Evolutionary conservation across 2,888 invertebrate genomes (phyloP).

Genomic region (Timandra comae): DNA sequence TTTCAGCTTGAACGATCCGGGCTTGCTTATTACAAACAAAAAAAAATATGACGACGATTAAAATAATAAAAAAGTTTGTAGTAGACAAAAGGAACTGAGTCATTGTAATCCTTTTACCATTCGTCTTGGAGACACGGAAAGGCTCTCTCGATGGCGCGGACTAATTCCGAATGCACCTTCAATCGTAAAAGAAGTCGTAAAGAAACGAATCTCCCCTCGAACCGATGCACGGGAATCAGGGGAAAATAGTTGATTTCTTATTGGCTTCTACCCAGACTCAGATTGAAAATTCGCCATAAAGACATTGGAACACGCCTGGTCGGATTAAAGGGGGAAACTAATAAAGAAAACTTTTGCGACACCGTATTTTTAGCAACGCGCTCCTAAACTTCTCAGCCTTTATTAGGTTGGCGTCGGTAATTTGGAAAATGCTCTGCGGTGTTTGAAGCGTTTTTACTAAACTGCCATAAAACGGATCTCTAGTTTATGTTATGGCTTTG

Average conservation of each 20-base stretch:
- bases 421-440: slow-evolving; percentile 52
- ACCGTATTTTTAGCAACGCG: slow-evolving; percentile 72
- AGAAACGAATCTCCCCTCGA: slow-evolving; percentile 67
- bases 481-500: slow-evolving; percentile 38
- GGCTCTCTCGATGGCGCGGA: slow-evolving; percentile 62
- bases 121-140: slow-evolving; percentile 71
- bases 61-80: slow-evolving; percentile 17
- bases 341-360: slow-evolving; percentile 76
- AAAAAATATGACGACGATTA: slow-evolving; percentile 9
- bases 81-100: slow-evolving; percentile 28
- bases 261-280: slow-evolving; percentile 73
- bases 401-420: slow-evolving; percentile 62
- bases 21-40: slow-evolving; percentile 9
- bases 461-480: slow-evolving; percentile 42
- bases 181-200: slow-evolving; percentile 77
- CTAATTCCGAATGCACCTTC: slow-evolving; percentile 76
- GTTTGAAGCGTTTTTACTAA: slow-evolving; percentile 38
- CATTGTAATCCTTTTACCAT: slow-evolving; percentile 72
- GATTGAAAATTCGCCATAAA: slow-evolving; percentile 77
- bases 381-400: slow-evolving; percentile 60
- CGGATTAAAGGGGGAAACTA: slow-evolving; percentile 75
- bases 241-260: slow-evolving; percentile 76
- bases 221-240: slow-evolving; percentile 70
- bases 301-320: slow-evolving; percentile 74
- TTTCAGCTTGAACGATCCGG: slow-evolving; percentile 19